Evolutionary conservation across 2,797 vertebrate genomes (phyloP).

Genomic region (Aldrovandia affinis): DNA sequence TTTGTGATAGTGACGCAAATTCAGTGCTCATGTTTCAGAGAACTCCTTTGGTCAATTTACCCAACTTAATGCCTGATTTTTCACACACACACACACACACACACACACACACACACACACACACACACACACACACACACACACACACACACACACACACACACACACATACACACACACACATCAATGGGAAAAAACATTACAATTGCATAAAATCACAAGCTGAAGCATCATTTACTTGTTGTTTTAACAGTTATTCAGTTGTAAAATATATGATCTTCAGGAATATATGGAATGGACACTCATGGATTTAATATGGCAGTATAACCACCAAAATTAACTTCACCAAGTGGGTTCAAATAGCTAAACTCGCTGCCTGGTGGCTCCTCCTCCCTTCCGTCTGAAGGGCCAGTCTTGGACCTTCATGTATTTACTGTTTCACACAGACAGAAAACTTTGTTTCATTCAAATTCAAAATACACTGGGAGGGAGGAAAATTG

Average conservation of each 20-base stretch:
- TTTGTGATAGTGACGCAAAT: neutral
- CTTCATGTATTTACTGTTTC: neutral
- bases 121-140: no score
- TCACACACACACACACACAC: neutral
- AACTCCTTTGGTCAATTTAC: neutral
- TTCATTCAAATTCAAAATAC: constrained; percentile 14
- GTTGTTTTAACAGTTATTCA: neutral
- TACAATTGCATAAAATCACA: neutral
- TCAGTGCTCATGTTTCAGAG: neutral
- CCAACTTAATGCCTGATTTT: neutral
- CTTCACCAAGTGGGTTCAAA: neutral
- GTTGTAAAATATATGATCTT: neutral
- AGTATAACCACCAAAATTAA: neutral
- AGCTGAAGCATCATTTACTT: neutral
- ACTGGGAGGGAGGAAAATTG: constrained; percentile 10
- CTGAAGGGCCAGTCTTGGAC: neutral
- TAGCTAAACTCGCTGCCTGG: neutral
- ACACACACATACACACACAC: no score
- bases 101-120: neutral
- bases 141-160: no score
- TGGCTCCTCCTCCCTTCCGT: neutral
- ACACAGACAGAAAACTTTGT: neutral
- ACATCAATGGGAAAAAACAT: no score
- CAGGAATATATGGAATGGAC: neutral
- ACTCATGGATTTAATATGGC: neutral